phyloP scores from a whole-genome alignment of 2,888 invertebrate species.

The Dusona sp. region DNA sequence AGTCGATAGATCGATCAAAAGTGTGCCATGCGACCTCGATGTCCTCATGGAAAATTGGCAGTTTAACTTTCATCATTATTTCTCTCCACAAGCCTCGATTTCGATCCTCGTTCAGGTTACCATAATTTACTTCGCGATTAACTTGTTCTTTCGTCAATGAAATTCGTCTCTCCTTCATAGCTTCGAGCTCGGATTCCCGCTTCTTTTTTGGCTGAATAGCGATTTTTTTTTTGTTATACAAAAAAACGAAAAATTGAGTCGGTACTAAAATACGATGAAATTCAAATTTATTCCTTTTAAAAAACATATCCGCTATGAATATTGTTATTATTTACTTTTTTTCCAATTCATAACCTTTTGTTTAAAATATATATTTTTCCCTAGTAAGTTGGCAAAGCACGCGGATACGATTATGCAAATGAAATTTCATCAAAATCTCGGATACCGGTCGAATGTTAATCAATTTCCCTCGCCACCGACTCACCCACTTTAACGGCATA shows the following conservation, averaged over 20 bases:
- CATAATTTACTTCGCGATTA: constrained; percentile 82
- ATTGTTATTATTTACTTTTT: constrained; percentile 10
- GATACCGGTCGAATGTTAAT: constrained; percentile 42
- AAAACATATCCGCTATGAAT: constrained; percentile 15
- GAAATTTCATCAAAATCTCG: constrained; percentile 18
- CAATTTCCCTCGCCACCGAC: constrained; percentile 23
- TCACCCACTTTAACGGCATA: constrained; percentile 47
- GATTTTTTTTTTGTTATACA: neutral
- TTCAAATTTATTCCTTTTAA: constrained; percentile 17
- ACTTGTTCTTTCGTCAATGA: constrained; percentile 80
- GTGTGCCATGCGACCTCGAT: constrained; percentile 84
- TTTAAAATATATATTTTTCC: neutral
- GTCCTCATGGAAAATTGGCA: constrained; percentile 83
- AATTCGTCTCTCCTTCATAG: constrained; percentile 74
- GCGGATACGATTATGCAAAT: constrained; percentile 53
- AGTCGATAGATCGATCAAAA: constrained; percentile 85
- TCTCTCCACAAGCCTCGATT: constrained; percentile 83
- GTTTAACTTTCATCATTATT: constrained; percentile 81
- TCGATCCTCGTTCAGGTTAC: constrained; percentile 79
- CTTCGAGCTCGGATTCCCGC: constrained; percentile 69
- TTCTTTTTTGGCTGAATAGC: neutral
- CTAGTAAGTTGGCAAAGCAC: constrained; percentile 1
- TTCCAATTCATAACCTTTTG: neutral
- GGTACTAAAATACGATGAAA: constrained; percentile 15
- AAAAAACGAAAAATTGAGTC: neutral